Evolutionary conservation across 1,140 invertebrate genomes (phyloP), one percentile per base, ranked within the genome.

Genomic region (Capitella teleta): DNA sequence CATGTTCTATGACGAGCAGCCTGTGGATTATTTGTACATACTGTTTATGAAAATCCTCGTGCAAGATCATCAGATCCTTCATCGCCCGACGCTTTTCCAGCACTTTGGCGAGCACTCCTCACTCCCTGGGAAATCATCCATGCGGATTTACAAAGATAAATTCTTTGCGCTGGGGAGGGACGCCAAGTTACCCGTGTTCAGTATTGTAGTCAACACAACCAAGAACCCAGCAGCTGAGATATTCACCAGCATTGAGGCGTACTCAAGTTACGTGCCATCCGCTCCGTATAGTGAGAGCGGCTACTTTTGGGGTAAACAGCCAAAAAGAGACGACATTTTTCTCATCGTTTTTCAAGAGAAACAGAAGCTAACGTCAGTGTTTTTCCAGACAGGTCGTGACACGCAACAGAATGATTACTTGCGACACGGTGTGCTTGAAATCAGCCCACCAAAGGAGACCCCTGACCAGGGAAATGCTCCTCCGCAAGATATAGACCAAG

Each of bases 71-170:
- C 46, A 52, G n/a, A 54, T 57, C 28, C 37, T 56, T 23, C 28
- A 49, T n/a, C 44, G 46, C n/a, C 53, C 57, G 3, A 61, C 60
- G 4, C 56, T 70, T 1, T 72, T 72, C 53, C 67, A 72, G 56
- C 67, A 68, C 45, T 54, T 67, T 44, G 67, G 69, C 16, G 54
- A 60, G 25, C 57, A 63, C 37, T 72, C 69, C 4, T 66, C 63
- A 3, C 47, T 67, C 26, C 21, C 48, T 21, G n/a, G 42, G 12
- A 43, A 6, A n/a, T 5, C 36, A 14, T 16, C 5, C 8, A 47
- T 49, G 19, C 48, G 49, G 23, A 53, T 30, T 24, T 30, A 49
- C 5, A 49, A 53, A 40, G 52, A 53, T 25, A 50, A 36, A 25
- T 53, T 21, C 10, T 47, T 43, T 18, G 38, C 42, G 10, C 19